A percentile compares a stretch with the other conserved stretches of the same genome.
Evolutionary conservation across 2,797 vertebrate species (phyloP).

Genomic region (Momotus momota): DNA sequence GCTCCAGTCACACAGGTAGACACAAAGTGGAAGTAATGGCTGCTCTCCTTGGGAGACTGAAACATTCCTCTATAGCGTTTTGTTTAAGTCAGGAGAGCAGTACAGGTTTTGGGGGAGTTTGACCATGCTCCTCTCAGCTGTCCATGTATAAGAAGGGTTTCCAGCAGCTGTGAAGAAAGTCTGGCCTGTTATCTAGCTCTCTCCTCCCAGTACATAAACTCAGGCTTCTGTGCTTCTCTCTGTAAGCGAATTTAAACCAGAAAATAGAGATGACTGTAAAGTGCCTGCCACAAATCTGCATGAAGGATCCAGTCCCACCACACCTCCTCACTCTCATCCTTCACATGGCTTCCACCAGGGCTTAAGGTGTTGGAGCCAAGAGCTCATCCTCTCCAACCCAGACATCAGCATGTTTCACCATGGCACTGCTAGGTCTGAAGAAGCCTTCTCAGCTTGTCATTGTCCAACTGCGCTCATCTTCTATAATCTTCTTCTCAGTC

Average conservation of each 20-base stretch:
- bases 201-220: neutral
- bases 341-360: neutral
- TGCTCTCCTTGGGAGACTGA: neutral
- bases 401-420: neutral
- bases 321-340: neutral
- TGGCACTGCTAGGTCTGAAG: neutral
- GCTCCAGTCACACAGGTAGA: neutral
- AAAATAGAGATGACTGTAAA: neutral
- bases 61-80: neutral
- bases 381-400: neutral
- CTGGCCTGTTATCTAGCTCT: neutral
- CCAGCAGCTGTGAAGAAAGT: neutral
- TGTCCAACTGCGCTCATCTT: neutral
- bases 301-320: neutral
- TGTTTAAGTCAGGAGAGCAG: neutral
- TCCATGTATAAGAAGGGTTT: neutral
- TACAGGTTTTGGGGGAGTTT: neutral
- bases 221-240: neutral
- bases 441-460: neutral
- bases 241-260: neutral
- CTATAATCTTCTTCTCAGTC: neutral
- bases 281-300: too few relatives aligned
- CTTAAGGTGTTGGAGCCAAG: neutral
- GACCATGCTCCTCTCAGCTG: accelerated
- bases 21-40: neutral